A percentile compares a stretch with the other conserved stretches of the same genome.
Conservation (phyloP, 2,888 invertebrate species). For the Patella ulyssiponensis region DNA sequence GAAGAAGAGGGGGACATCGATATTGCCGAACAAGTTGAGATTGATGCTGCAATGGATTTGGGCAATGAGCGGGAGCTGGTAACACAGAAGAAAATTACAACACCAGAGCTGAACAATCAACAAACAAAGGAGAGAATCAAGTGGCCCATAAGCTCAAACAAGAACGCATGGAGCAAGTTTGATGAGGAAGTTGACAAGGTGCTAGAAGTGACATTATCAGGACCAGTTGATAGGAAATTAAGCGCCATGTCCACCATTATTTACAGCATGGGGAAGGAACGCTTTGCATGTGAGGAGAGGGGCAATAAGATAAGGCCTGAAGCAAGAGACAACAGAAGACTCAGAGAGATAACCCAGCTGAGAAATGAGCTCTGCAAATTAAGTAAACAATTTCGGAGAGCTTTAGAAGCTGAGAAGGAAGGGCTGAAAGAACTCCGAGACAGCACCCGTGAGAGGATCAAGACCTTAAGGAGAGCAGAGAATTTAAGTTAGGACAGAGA, state of each 20-base stretch:
- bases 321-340: no score
- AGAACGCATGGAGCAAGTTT: neutral
- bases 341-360: no score
- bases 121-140: slow-evolving; percentile 16
- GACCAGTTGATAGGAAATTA: slow-evolving; percentile 19
- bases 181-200: slow-evolving; percentile 16
- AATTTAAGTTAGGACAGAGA: no score
- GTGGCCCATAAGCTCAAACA: slow-evolving; percentile 27
- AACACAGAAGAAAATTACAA: slow-evolving; percentile 11
- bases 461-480: no score
- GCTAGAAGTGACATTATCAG: slow-evolving; percentile 8
- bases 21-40: slow-evolving; percentile 2
- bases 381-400: no score
- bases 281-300: neutral
- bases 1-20: neutral
- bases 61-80: neutral
- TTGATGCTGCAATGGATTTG: neutral
- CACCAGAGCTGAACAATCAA: neutral
- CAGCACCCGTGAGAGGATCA: no score
- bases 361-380: no score
- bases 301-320: no score
- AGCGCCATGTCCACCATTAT: slow-evolving; percentile 27
- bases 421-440: no score
- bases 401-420: no score
- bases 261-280: slow-evolving; percentile 17